Conservation (phyloP, 2,888 invertebrate species). For the Meandrusa payeni region DNA sequence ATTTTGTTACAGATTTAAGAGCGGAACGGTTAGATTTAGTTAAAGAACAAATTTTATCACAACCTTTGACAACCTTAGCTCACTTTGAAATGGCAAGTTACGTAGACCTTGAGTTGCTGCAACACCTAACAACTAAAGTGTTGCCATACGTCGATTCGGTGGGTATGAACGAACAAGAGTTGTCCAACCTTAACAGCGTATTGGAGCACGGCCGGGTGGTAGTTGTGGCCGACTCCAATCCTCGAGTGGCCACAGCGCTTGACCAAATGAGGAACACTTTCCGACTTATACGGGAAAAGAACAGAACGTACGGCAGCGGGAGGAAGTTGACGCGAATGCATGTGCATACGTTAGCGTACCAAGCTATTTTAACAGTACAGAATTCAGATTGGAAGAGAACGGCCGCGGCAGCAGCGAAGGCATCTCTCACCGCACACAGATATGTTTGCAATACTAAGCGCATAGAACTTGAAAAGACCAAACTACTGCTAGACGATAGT, state of each 20-base stretch:
- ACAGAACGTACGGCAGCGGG: conserved; percentile 58
- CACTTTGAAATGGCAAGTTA: conserved; percentile 95
- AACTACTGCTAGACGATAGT: conserved; percentile 89
- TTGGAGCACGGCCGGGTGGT: conserved; percentile 86
- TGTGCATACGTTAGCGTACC: conserved; percentile 93
- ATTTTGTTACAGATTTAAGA: conserved; percentile 82
- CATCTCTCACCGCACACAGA: conserved; percentile 89
- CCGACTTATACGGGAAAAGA: conserved; percentile 70
- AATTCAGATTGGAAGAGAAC: conserved; percentile 88
- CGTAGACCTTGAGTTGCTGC: conserved; percentile 85
- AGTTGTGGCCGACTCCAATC: conserved; percentile 88
- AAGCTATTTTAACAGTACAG: conserved; percentile 87
- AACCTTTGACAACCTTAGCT: conserved; percentile 81
- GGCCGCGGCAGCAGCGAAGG: conserved; percentile 90
- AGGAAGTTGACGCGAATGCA: conserved; percentile 87
- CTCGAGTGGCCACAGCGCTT: conserved; percentile 88
- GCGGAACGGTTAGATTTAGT: conserved; percentile 83
- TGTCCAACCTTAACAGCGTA: conserved; percentile 87
- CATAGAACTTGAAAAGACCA: conserved; percentile 69
- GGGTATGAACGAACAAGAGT: conserved; percentile 94
- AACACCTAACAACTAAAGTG: conserved; percentile 83
- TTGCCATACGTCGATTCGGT: conserved; percentile 89
- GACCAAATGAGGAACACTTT: conserved; percentile 90
- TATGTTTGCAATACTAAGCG: conserved; percentile 88
- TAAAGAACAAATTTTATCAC: conserved; percentile 83